These are phyloP conservation scores for Neoaliturus tenellus DNA, from an alignment of 2,888 invertebrate genomes.

Conservation along the genomic window DNA sequence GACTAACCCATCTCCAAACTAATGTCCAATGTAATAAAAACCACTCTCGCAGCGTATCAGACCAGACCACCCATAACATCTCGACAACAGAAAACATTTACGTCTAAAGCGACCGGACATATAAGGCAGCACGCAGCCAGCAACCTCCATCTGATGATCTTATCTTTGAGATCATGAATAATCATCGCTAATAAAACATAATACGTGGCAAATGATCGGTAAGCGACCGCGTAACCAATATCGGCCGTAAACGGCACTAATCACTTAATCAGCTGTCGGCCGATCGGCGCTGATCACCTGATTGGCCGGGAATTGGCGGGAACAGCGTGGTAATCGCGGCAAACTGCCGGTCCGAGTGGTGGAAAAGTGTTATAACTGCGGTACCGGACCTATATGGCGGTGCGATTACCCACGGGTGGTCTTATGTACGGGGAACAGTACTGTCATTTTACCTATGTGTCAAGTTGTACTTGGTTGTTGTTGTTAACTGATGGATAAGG, in stretches of 20 bases:
- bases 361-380: neutral
- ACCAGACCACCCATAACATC: neutral
- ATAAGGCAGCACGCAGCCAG: neutral
- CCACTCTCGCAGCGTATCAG: neutral
- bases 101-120: conserved; percentile 1
- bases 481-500: no score
- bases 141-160: conserved; percentile 5
- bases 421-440: no score
- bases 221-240: conserved; percentile 2
- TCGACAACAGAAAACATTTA: neutral
- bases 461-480: no score
- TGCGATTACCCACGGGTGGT: neutral
- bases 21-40: no score
- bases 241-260: conserved; percentile 3
- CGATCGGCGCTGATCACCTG: neutral
- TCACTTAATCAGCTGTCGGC: conserved; percentile 20
- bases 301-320: conserved; percentile 8
- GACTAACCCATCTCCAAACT: no score
- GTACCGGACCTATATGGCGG: neutral
- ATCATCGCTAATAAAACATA: conserved; percentile 9
- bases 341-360: neutral
- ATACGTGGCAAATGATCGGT: conserved; percentile 22
- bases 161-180: conserved; percentile 32
- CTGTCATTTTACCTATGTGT: no score
- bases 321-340: conserved; percentile 22